phyloP scores from a whole-genome alignment of 2,888 invertebrate genomes.

The Orchesellides sinensis region DNA sequence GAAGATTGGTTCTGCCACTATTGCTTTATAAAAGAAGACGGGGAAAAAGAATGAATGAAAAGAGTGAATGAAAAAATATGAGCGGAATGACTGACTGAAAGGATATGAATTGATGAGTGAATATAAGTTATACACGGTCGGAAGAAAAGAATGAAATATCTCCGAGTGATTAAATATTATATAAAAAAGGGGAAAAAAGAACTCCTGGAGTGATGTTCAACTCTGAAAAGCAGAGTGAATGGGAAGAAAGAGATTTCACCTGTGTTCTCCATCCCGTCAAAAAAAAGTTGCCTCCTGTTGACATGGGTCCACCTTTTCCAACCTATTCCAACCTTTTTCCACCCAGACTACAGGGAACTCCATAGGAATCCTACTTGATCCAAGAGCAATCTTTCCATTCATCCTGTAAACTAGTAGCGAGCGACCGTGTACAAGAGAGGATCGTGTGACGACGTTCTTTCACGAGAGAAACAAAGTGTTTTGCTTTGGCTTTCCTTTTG shows the following conservation, averaged over 20 bases:
- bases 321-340: slow-evolving; percentile 74
- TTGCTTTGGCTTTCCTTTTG: too few relatives aligned
- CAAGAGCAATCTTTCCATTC: slow-evolving; percentile 61
- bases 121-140: too few relatives aligned
- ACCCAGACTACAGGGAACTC: slow-evolving; percentile 70
- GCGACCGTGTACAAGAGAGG: neutral
- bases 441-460: neutral
- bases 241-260: slow-evolving; percentile 45
- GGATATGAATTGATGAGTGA: slow-evolving; percentile 22
- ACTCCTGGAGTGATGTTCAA: slow-evolving; percentile 36
- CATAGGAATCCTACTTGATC: slow-evolving; percentile 56
- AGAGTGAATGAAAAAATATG: slow-evolving; percentile 19
- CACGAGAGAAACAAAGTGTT: slow-evolving; percentile 3
- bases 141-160: slow-evolving; percentile 38
- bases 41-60: neutral
- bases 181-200: slow-evolving; percentile 39
- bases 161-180: slow-evolving; percentile 22
- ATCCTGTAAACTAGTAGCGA: slow-evolving; percentile 29
- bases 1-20: slow-evolving; percentile 58
- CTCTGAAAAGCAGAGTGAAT: too few relatives aligned
- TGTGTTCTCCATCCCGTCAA: slow-evolving; percentile 69
- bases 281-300: slow-evolving; percentile 61
- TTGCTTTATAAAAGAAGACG: neutral
- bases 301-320: slow-evolving; percentile 71
- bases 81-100: slow-evolving; percentile 10